These are phyloP conservation scores for Caenorhabditis wallacei DNA, from an alignment of 2,888 invertebrate genomes.

Conservation along the genomic window DNA sequence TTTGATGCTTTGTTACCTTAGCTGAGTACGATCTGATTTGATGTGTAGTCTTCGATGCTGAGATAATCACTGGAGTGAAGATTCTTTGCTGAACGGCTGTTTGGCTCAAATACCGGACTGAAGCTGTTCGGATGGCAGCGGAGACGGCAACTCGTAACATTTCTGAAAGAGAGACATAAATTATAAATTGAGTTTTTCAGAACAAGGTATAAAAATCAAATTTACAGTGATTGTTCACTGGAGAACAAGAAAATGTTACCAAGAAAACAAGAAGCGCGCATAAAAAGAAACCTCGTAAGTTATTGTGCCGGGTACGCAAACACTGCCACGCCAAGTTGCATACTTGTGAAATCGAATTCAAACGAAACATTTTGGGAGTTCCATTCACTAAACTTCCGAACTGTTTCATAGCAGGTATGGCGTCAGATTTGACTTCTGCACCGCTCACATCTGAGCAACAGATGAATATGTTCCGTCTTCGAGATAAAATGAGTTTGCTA, in stretches of 20 bases:
- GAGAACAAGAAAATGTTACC: too few relatives aligned
- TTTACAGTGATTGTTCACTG: too few relatives aligned
- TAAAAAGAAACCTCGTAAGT: constrained; percentile 3
- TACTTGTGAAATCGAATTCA: constrained; percentile 7
- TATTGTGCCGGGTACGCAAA: constrained; percentile 14
- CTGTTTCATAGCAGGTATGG: not conserved
- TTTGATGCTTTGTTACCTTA: constrained; percentile 57
- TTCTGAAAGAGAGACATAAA: constrained; percentile 19
- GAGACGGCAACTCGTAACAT: constrained; percentile 57
- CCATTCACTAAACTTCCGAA: not conserved
- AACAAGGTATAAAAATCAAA: not conserved
- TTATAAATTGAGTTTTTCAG: not conserved
- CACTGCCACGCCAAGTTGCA: constrained; percentile 28
- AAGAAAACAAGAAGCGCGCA: constrained; percentile 14
- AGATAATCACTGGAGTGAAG: constrained; percentile 40
- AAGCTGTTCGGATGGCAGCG: constrained; percentile 41
- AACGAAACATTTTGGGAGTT: not conserved
- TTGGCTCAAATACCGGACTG: constrained; percentile 4
- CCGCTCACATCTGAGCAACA: constrained; percentile 63
- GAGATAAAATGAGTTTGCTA: constrained; percentile 62
- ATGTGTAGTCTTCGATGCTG: constrained; percentile 1
- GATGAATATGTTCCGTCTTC: constrained; percentile 59
- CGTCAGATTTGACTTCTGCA: not conserved
- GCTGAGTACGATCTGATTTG: constrained; percentile 63
- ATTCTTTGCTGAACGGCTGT: constrained; percentile 32